Conservation (phyloP, 1,140 invertebrate species). For the Idris sp. region DNA sequence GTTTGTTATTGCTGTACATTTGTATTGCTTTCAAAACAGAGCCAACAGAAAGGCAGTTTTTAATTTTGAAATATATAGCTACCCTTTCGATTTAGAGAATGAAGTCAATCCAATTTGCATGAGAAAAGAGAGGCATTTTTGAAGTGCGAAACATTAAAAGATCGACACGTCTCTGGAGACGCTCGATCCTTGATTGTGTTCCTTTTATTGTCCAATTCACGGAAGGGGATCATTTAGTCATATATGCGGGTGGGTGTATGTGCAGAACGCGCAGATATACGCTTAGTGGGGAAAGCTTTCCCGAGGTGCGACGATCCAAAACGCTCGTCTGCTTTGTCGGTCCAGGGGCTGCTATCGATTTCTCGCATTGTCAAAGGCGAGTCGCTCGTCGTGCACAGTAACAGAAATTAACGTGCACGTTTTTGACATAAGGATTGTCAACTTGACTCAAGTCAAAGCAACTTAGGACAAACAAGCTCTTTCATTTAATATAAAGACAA, state of each 20-base stretch:
- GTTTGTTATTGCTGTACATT: too few relatives aligned
- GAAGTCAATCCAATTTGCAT: constrained; percentile 43
- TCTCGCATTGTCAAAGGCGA: constrained; percentile 49
- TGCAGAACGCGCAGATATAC: constrained; percentile 24
- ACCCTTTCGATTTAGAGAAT: constrained; percentile 3
- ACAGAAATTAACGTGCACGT: constrained; percentile 33
- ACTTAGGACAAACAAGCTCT: too few relatives aligned
- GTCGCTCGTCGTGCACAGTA: constrained; percentile 8
- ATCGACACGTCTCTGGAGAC: constrained; percentile 29
- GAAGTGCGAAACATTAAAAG: constrained; percentile 53
- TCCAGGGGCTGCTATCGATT: constrained; percentile 71
- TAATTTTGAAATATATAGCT: too few relatives aligned
- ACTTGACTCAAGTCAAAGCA: neutral
- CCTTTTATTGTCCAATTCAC: constrained; percentile 35
- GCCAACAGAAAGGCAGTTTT: too few relatives aligned
- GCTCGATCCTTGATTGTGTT: constrained; percentile 38
- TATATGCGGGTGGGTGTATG: constrained; percentile 37
- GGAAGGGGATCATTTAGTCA: constrained; percentile 64
- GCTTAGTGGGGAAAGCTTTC: constrained; percentile 10
- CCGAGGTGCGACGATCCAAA: constrained; percentile 54
- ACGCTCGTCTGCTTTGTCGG: constrained; percentile 66
- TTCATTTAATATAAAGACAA: too few relatives aligned
- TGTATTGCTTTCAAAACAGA: too few relatives aligned
- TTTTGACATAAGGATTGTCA: constrained; percentile 18
- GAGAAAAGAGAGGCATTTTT: constrained; percentile 17